phyloP scores from a whole-genome alignment of 2,888 invertebrate genomes.

The Andrena praecox region DNA sequence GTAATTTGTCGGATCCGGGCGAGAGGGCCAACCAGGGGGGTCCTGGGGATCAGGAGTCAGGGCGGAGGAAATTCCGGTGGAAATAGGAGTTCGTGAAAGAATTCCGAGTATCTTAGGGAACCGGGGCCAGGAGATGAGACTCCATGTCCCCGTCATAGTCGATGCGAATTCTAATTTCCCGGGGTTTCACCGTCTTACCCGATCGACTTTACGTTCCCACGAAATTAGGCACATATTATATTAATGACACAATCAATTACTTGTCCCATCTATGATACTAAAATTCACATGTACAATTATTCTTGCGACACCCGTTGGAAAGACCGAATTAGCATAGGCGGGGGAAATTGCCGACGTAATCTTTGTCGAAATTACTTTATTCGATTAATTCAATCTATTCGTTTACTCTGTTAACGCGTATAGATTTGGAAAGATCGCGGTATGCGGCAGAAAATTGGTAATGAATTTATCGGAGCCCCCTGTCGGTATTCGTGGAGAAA shows the following conservation, averaged over 20 bases:
- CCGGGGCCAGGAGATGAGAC: background rate
- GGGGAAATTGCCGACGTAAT: too few relatives aligned
- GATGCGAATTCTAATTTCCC: conserved; percentile 11
- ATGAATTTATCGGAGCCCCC: background rate
- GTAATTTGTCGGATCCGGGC: conserved; percentile 52
- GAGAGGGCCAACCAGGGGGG: background rate
- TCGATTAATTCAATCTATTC: too few relatives aligned
- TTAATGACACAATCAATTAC: too few relatives aligned
- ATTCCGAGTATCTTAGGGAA: background rate
- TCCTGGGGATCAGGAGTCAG: background rate
- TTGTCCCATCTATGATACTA: too few relatives aligned
- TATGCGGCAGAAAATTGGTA: too few relatives aligned
- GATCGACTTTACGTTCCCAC: background rate
- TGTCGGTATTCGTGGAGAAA: conserved; percentile 32
- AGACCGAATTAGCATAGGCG: too few relatives aligned
- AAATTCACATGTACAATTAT: too few relatives aligned
- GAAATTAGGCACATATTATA: too few relatives aligned
- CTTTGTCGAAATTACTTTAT: too few relatives aligned
- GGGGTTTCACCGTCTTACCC: background rate
- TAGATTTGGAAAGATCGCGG: too few relatives aligned
- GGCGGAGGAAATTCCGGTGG: conserved; percentile 32
- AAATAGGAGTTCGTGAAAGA: conserved; percentile 36
- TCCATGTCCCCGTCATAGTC: background rate
- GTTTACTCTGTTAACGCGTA: too few relatives aligned
- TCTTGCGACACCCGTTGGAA: too few relatives aligned